These are phyloP conservation scores for Potamilus streckersoni DNA, from an alignment of 1,140 invertebrate genomes.

Conservation along the genomic window DNA sequence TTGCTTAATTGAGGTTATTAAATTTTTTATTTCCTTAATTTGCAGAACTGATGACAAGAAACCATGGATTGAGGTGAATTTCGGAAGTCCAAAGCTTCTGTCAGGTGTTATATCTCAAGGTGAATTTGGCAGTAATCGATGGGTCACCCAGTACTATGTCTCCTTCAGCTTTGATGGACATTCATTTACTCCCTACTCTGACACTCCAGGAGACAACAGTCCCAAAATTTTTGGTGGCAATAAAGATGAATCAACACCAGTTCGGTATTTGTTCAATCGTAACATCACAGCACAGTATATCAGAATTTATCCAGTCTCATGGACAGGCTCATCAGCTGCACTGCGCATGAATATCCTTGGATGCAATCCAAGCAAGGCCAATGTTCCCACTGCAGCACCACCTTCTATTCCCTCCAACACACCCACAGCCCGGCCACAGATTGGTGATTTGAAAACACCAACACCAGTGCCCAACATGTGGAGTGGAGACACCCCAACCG, in stretches of 20 bases:
- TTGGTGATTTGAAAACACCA: slow-evolving; percentile 7
- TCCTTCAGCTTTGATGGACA: slow-evolving; percentile 56
- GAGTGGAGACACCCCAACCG: not conserved
- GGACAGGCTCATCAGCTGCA: slow-evolving; percentile 17
- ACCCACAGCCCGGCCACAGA: not conserved
- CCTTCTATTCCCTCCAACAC: not conserved
- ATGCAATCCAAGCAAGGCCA: slow-evolving; percentile 28
- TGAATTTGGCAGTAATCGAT: slow-evolving; percentile 42
- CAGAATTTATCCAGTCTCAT: slow-evolving; percentile 29
- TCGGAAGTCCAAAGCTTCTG: slow-evolving; percentile 57
- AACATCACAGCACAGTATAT: slow-evolving; percentile 47
- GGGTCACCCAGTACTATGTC: slow-evolving; percentile 59
- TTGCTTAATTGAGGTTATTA: too few species aligned
- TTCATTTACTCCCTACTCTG: slow-evolving; percentile 36
- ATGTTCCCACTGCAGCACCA: slow-evolving; percentile 5
- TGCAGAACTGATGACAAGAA: slow-evolving; percentile 29
- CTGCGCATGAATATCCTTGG: slow-evolving; percentile 45
- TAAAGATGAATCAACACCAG: slow-evolving; percentile 19
- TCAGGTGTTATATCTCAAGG: slow-evolving; percentile 55
- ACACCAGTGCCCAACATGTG: not conserved
- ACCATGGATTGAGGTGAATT: slow-evolving; percentile 57
- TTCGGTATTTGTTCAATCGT: slow-evolving; percentile 34
- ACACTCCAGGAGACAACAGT: slow-evolving; percentile 18
- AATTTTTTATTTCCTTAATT: not conserved
- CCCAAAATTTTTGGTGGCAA: slow-evolving; percentile 39